Percentiles rank a stretch among this genome's conserved stretches.
Conservation (phyloP, 2,797 vertebrate genomes). For the Mormyrus proboscirostris region DNA sequence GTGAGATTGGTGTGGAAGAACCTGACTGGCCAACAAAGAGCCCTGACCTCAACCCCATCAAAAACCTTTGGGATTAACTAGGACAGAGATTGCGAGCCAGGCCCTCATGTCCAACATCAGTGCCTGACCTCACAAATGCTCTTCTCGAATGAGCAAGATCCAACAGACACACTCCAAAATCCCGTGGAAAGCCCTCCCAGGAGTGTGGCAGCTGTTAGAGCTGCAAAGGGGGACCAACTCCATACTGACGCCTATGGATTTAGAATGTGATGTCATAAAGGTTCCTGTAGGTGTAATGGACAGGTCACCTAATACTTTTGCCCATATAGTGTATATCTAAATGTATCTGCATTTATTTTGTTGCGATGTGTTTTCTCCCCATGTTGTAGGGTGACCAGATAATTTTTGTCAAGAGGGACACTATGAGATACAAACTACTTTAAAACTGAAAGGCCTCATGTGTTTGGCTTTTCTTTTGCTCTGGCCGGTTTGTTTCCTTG, state of each 20-base stretch:
- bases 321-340: neutral
- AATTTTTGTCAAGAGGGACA: neutral
- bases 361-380: neutral
- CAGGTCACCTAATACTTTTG: neutral
- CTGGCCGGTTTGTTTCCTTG: neutral
- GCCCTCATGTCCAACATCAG: neutral
- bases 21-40: neutral
- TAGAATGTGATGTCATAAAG: neutral
- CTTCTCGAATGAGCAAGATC: neutral
- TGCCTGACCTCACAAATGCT: neutral
- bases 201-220: neutral
- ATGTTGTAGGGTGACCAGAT: neutral
- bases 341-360: no score
- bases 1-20: neutral
- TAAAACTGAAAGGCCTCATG: no score
- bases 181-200: neutral
- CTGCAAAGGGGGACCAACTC: neutral
- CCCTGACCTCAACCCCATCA: neutral
- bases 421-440: neutral
- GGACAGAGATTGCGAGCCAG: neutral
- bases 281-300: neutral
- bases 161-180: neutral
- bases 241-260: neutral
- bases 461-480: no score
- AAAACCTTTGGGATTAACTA: neutral